These are phyloP conservation scores for Osmoderma eremita DNA, from an alignment of 2,888 invertebrate genomes.

Conservation along the genomic window DNA sequence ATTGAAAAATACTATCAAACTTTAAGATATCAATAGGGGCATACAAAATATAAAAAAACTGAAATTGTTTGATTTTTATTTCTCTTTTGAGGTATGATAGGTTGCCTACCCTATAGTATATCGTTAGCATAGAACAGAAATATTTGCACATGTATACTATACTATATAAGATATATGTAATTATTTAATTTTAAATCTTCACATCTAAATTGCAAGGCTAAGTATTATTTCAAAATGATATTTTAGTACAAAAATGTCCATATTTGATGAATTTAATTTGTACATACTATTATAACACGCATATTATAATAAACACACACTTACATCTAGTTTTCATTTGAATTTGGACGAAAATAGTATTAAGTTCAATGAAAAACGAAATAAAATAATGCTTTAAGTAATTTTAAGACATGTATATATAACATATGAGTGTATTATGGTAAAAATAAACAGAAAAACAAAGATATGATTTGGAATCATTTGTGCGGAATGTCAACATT, in stretches of 20 bases:
- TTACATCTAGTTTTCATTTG: slow-evolving; percentile 22
- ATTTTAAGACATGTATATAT: slow-evolving; percentile 57
- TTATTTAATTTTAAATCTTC: slow-evolving; percentile 12
- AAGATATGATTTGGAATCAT: slow-evolving; percentile 42
- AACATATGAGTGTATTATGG: slow-evolving; percentile 54
- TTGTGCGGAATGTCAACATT: slow-evolving; percentile 53
- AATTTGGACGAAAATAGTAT: slow-evolving; percentile 40
- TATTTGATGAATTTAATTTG: slow-evolving; percentile 10
- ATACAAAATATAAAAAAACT: too few relatives aligned
- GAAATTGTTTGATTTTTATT: too few relatives aligned
- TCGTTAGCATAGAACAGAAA: too few relatives aligned
- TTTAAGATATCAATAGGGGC: too few relatives aligned
- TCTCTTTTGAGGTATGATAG: too few relatives aligned
- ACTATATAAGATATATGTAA: not conserved
- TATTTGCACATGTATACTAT: too few relatives aligned
- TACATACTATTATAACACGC: slow-evolving; percentile 20
- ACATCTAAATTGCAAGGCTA: slow-evolving; percentile 23
- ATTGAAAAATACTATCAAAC: too few relatives aligned
- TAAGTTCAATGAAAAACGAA: slow-evolving; percentile 43
- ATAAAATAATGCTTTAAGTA: slow-evolving; percentile 60
- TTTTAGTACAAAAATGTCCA: slow-evolving; percentile 26
- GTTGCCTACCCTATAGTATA: too few relatives aligned
- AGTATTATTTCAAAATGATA: slow-evolving; percentile 12
- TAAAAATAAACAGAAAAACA: slow-evolving; percentile 11
- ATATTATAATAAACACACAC: slow-evolving; percentile 1